Base-by-base conservation (phyloP, 2,797 vertebrate species). In the Acrossocheilus fasciatus region DNA sequence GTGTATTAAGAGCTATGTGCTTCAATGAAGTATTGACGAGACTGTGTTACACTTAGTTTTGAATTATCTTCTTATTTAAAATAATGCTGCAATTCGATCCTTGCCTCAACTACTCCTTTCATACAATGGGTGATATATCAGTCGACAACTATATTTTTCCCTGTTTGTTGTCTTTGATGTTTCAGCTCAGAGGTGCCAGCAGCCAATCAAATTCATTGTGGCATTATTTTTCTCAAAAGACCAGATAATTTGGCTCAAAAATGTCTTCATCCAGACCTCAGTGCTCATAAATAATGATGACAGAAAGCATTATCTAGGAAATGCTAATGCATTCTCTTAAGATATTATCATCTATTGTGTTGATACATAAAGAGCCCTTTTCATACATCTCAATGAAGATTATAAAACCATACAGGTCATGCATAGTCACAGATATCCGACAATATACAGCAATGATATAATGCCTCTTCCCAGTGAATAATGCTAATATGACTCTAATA, bases 401-500 rank as follows among this genome's bases (percentile, higher is more conserved):
- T 36, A 77, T n/a, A 59, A 15, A 20, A 8, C 52, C 34, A 70
- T 54, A 41, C 23, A 52, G 7, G 1, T 34, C 64, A 70, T 52
- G 64, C 69, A 66, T 39, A 69, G 34, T 20, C 30, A 68, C 15
- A 70, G 43, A 17, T 5, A 23, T 62, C 54, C 45, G 77, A 79
- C 39, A 64, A 79, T 79, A 79, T 30, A 45, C 5, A 57, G 68
- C 69, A 57, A 57, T 57, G 50, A 57, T 43, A 72, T 57, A 50
- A 80, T 64, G 57, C 62, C 8, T 79, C 23, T 62, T 36, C 57
- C 57, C 41, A 75, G n/a, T 74, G 54, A 62, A 64, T 59, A 36
- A 75, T 76, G 45, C 54, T 87, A 62, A 87, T 84, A 57, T 41
- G 6, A n/a, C 45, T 50, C 36, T 83, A 64, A 73, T 74, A 83